phyloP scores from a whole-genome alignment of 2,113 vertebrate species.

The Albula glossodonta region DNA sequence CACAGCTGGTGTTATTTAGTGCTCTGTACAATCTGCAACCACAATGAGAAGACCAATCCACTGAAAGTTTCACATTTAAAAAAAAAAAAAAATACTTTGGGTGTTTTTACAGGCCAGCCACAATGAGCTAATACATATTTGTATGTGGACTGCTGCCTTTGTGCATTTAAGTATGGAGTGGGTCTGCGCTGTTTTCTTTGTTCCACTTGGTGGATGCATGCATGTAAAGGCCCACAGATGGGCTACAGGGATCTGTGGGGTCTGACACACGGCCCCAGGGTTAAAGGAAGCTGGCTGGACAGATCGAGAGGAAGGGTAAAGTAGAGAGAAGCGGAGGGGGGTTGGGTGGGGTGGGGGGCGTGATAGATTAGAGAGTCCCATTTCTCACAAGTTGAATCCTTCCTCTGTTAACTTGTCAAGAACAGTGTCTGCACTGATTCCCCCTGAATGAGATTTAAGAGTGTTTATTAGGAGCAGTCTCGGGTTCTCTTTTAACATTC shows the following conservation, averaged over 20 bases:
- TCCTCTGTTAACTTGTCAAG: not conserved
- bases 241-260: not conserved
- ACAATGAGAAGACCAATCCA: not conserved
- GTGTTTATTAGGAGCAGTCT: slow-evolving; percentile 4
- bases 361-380: slow-evolving; percentile 37
- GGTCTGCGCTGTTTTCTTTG: not conserved
- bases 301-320: not conserved
- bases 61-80: not conserved
- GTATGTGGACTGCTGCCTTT: not conserved
- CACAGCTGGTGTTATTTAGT: not conserved
- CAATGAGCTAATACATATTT: not conserved
- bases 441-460: not conserved
- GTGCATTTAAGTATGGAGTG: not conserved
- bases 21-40: not conserved
- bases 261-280: slow-evolving; percentile 28
- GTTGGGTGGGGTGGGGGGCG: not conserved
- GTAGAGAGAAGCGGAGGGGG: slow-evolving; percentile 11
- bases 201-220: not conserved
- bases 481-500: slow-evolving; percentile 28
- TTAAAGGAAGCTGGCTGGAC: slow-evolving; percentile 15
- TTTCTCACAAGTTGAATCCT: slow-evolving; percentile 19
- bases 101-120: not conserved
- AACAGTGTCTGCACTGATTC: not conserved
- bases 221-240: not conserved
- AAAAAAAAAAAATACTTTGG: not conserved